Base-by-base conservation (phyloP, 2,888 invertebrate species). In the Andrena marginata region DNA sequence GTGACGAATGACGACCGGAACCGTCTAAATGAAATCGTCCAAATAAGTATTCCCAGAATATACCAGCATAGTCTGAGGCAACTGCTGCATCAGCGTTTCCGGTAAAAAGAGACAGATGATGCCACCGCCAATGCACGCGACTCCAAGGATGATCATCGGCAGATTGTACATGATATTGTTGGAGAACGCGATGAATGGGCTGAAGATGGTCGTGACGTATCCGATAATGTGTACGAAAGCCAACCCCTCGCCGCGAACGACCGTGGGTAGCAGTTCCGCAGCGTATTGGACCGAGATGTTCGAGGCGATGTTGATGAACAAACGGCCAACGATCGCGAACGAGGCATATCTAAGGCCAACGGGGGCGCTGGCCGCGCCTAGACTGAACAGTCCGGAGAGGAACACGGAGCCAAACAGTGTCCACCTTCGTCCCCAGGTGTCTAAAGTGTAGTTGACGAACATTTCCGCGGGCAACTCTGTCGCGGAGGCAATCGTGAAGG, bases 241-340 rank as follows among this genome's bases (percentile, higher is more conserved):
- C 0, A 98, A 97, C 0, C 97, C 97, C 91, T 97, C 97, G 0
- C 97, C 97, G 31, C 98, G 93, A 0, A 98, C 97, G 1, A 97
- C 97, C 0, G 98, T 98, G 0, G 98, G 98, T 16, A 98, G 93
- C 5, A 98, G 93, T 92, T 98, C 98, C 0, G 98, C 97, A 0
- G 97, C 97, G 94, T 97, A 98, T 89, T 98, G 98, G 0, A 98
- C 95, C 0, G 97, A 97, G 80, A 98, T 97, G 94, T 97, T 98
- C 93, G 97, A 98, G 0, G 97, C 97, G 60, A 97, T 97, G 93
- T 97, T 98, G 26, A 98, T 97, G 76, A 97, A 97, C 87, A 98
- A 97, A 8, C 98, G 95, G 2, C 97, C 97, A 80, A 96, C 94
- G 82, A 98, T 97, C 23, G 97, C 97, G 69, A 97, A 94, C 0